phyloP scores from a whole-genome alignment of 2,113 vertebrate species.

The Galbula dea region DNA sequence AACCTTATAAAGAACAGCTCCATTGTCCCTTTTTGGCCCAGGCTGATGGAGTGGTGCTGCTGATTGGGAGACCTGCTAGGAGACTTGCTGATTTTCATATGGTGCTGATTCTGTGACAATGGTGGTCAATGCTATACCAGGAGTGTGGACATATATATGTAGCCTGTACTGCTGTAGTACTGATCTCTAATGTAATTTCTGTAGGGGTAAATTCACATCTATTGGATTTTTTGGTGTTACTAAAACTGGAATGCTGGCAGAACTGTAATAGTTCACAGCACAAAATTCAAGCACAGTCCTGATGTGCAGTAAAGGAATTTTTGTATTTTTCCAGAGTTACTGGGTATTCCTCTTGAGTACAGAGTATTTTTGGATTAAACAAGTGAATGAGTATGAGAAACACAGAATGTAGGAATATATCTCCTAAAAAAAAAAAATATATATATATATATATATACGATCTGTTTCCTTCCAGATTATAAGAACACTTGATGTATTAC shows the following conservation, averaged over 20 bases:
- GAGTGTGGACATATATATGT: not conserved
- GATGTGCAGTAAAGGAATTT: not conserved
- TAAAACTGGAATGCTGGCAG: not conserved
- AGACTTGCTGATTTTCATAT: not conserved
- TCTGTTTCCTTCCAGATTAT: constrained; percentile 75
- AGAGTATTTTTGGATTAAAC: not conserved
- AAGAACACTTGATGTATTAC: constrained; percentile 77
- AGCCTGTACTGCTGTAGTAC: not conserved
- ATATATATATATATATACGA: too few species aligned
- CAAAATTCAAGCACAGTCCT: not conserved
- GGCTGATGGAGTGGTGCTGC: not conserved
- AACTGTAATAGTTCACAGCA: not conserved
- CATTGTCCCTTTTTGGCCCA: not conserved
- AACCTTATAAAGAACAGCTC: not conserved
- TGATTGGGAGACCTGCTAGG: not conserved
- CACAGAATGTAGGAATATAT: not conserved
- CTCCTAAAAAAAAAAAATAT: not conserved
- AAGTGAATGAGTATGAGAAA: not conserved
- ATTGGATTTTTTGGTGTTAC: not conserved
- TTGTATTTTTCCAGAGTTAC: not conserved
- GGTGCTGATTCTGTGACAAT: not conserved
- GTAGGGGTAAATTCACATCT: not conserved
- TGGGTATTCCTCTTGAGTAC: not conserved
- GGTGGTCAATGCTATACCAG: not conserved
- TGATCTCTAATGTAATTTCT: not conserved